Base-by-base conservation (phyloP, 2,113 vertebrate genomes). In the Ahaetulla prasina region DNA sequence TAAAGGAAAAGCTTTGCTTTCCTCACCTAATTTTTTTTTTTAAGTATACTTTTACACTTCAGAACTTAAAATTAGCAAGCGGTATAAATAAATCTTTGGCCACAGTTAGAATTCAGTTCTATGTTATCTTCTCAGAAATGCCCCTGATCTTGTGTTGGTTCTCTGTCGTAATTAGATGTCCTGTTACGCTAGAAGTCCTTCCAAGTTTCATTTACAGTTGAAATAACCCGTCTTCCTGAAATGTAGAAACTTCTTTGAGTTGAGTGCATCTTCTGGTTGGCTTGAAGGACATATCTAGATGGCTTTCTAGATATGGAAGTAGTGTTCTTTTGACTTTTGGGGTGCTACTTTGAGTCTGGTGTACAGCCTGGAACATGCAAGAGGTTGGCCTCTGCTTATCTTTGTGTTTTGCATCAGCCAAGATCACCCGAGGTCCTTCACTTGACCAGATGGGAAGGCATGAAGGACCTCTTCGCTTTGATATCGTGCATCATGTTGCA, bases 101-200 rank as follows among this genome's bases (percentile, higher is more conserved):
- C 89, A 90, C 45, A 47, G 20, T 16, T 85, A 90, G 89, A 3
- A 57, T 74, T 95, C 92, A 92, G 18, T 93, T 95, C 2, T 92
- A 54, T 74, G 60, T 4, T n/a, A 30, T 20, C 35, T 47, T 91
- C 43, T 88, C 89, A 47, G 27, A 27, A 68, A 2, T 45, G 87
- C 23, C 10, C 14, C 6, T 85, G 8, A 0, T 47, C 50, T 60
- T 90, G 54, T 88, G 85, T 2, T 93, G 30, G n/a, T 54, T 49
- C 89, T 91, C 55, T 93, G 95, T 95, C 94, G 94, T 96, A 95
- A 93, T 18, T 35, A 74, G 63, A 30, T 30, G 10, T 14, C 11
- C 30, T 2, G 11, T 68, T n/a, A 30, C 1, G 1, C n/a, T 74
- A 8, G n/a, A 74, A 35, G 6, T 74, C 68, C n/a, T 74, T 74